Base-by-base conservation (phyloP, 2,113 vertebrate genomes). In the Theristicus caerulescens region DNA sequence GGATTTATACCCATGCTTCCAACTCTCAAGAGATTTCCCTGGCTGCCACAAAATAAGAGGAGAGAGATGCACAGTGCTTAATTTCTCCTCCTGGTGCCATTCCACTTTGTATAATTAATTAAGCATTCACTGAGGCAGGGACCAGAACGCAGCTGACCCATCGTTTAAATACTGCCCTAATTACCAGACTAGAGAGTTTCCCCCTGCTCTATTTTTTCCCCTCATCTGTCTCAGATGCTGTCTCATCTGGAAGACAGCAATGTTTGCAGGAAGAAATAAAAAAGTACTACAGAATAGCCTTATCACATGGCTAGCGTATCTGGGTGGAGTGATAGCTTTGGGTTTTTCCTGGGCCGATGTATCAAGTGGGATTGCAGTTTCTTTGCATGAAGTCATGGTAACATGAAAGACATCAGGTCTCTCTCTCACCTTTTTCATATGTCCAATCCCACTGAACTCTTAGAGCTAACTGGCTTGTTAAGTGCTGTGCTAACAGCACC, bases 21-120 rank as follows among this genome's bases (percentile, higher is more conserved):
- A n/a, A 20, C 13, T 85, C 80, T 70, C 61, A 72, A 69, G 86
- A 93, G 91, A 87, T 96, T 93, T 82, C 52, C 29, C 65, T 94
- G 65, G 11, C 69, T 78, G 61, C 42, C 40, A 47, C 47, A 84
- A 44, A 92, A 78, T 36, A 42, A 93, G 51, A 85, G 25, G 49
- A 57, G 36, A 80, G 74, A 87, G 66, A 77, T 81, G 44, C 40
- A 64, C 17, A n/a, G 15, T 62, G 58, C 49, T 88, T 95, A 31
- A 80, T 88, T 88, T 90, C 66, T 95, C 59, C 55, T 97, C 21
- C n/a, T 82, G 57, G 34, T 91, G 65, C 84, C 11, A 7, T 93
- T 90, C 59, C n/a, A 74, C 55, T 84, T 82, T 38, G 49, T 78
- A 11, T 86, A 91, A 93, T 94, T 91, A 97, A 94, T 89, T 67